A percentile compares a stretch with the other conserved stretches of the same genome.
These are phyloP conservation scores for Coregonus sp. DNA, from an alignment of 2,797 vertebrate species.

Conservation along the genomic window DNA sequence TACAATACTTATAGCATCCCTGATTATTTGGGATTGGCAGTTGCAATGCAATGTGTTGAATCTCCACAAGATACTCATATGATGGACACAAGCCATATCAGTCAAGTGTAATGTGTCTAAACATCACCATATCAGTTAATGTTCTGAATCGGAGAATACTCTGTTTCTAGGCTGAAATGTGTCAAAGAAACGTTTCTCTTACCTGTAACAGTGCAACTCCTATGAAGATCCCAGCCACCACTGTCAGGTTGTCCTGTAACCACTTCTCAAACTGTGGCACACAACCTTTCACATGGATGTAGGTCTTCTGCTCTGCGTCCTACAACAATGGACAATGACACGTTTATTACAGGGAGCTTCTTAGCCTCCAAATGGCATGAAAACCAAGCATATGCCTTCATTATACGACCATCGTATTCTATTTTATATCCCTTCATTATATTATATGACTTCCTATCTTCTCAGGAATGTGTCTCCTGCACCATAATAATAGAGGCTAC, in stretches of 20 bases:
- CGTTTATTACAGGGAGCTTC: not conserved
- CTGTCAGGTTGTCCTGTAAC: slow-evolving; percentile 97
- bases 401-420: not conserved
- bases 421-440: not conserved
- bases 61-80: not conserved
- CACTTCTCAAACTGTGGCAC: slow-evolving; percentile 99
- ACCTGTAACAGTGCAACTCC: slow-evolving; percentile 96
- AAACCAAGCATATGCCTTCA: not conserved
- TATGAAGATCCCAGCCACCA: slow-evolving; percentile 97
- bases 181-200: slow-evolving; percentile 9
- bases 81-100: not conserved
- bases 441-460: not conserved
- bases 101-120: not conserved
- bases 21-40: too few relatives aligned
- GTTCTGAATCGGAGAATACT: not conserved
- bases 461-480: too few relatives aligned
- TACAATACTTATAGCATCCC: not conserved
- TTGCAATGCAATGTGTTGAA: not conserved
- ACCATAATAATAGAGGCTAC: too few relatives aligned
- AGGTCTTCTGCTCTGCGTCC: slow-evolving; percentile 93
- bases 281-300: slow-evolving; percentile 97
- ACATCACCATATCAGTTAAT: not conserved
- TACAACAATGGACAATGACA: slow-evolving; percentile 47
- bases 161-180: not conserved
- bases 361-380: not conserved